phyloP scores from a whole-genome alignment of 30 jellyfish, hydroid and myxozoan genomes.

The Pelagia noctiluca region DNA sequence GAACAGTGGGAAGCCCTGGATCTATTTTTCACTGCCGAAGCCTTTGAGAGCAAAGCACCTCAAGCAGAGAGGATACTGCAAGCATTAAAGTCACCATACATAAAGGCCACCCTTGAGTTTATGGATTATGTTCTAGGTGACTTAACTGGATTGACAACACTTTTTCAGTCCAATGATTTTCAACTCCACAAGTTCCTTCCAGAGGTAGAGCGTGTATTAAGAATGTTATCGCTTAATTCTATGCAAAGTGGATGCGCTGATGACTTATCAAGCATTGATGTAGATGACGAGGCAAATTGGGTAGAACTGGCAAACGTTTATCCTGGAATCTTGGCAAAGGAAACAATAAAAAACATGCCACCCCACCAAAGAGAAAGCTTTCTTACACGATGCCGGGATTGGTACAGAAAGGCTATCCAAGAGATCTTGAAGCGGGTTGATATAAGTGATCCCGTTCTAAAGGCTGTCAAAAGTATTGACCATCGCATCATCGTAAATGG shows the following conservation, averaged over 20 bases:
- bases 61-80: slow-evolving; percentile 61
- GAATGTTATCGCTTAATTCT: background rate
- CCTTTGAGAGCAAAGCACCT: slow-evolving; percentile 46
- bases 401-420: slow-evolving; percentile 10
- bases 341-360: background rate
- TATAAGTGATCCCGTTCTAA: slow-evolving; percentile 9
- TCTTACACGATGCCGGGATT: slow-evolving; percentile 21
- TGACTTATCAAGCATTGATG: background rate
- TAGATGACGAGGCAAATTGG: slow-evolving; percentile 9
- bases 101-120: slow-evolving; percentile 60
- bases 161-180: slow-evolving; percentile 53
- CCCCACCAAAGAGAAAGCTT: slow-evolving; percentile 27
- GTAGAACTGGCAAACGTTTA: background rate
- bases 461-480: slow-evolving; percentile 1
- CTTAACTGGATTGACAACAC: slow-evolving; percentile 31
- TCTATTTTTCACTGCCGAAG: slow-evolving; percentile 56
- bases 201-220: slow-evolving; percentile 8
- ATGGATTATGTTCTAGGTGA: slow-evolving; percentile 41
- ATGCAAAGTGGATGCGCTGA: background rate
- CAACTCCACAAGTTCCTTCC: slow-evolving; percentile 48
- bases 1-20: slow-evolving; percentile 53
- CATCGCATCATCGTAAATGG: slow-evolving; percentile 4
- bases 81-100: slow-evolving; percentile 44
- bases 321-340: slow-evolving; percentile 17
- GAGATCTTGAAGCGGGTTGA: slow-evolving; percentile 17